Evolutionary conservation across 2,888 invertebrate species (phyloP).

Genomic region (Hypena proboscidalis): DNA sequence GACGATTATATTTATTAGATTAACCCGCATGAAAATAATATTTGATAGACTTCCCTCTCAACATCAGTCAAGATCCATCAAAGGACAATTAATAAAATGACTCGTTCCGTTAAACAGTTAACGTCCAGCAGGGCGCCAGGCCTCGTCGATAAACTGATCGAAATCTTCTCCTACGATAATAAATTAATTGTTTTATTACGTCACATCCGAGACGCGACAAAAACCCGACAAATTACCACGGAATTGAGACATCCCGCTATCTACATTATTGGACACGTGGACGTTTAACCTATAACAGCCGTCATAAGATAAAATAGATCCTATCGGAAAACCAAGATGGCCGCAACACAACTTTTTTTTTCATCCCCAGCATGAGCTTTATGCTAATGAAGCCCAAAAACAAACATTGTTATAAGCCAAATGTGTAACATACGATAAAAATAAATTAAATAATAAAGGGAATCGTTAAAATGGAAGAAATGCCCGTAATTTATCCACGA

Average conservation of each 20-base stretch:
- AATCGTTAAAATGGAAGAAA: conserved; percentile 85
- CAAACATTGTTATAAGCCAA: conserved; percentile 84
- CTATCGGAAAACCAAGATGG: conserved; percentile 75
- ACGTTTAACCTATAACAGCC: conserved; percentile 65
- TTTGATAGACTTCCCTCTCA: conserved; percentile 23
- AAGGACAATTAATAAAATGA: conserved; percentile 81
- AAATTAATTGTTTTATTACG: conserved; percentile 84
- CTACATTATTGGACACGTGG: conserved; percentile 74
- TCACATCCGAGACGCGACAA: conserved; percentile 75
- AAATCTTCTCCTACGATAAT: conserved; percentile 75
- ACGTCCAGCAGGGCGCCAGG: conserved; percentile 72
- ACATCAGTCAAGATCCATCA: conserved; percentile 63
- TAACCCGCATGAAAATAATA: conserved; percentile 64
- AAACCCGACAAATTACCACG: conserved; percentile 77
- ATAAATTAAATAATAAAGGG: conserved; percentile 85
- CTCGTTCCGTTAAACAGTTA: conserved; percentile 79
- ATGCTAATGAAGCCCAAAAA: conserved; percentile 84
- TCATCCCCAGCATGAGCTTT: conserved; percentile 74
- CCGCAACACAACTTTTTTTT: conserved; percentile 64
- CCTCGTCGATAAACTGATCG: conserved; percentile 76
- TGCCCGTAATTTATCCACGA: conserved; percentile 84
- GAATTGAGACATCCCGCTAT: conserved; percentile 84
- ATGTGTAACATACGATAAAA: conserved; percentile 85
- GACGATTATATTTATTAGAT: conserved; percentile 7
- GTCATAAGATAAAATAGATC: conserved; percentile 68